Evolutionary conservation across 2,113 vertebrate species (phyloP).

Genomic region (Anarhynchus alexandrinus): DNA sequence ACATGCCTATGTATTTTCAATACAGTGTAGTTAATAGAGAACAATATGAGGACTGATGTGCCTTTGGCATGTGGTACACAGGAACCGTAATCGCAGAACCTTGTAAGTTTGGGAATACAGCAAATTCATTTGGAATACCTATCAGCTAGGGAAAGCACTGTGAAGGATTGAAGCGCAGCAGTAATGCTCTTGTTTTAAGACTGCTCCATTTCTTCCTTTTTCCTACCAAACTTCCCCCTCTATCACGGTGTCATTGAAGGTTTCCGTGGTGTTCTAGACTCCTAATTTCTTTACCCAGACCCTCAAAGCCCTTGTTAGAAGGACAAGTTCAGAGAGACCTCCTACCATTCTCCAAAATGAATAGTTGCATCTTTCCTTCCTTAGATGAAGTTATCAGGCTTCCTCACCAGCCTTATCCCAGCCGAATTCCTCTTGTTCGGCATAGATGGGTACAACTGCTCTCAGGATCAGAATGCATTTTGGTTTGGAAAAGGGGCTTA

Average conservation of each 20-base stretch:
- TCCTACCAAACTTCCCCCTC: background rate
- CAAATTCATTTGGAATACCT: background rate
- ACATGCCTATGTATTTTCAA: background rate
- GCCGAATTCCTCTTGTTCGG: background rate
- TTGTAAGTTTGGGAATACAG: background rate
- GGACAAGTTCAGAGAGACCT: background rate
- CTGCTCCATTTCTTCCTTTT: background rate
- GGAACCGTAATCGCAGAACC: rapidly evolving
- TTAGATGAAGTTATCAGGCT: background rate
- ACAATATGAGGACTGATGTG: background rate
- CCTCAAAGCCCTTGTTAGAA: background rate
- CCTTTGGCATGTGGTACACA: background rate
- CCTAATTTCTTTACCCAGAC: background rate
- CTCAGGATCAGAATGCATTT: background rate
- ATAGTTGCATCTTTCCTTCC: background rate
- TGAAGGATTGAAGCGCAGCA: background rate
- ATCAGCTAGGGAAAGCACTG: background rate
- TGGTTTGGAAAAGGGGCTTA: background rate
- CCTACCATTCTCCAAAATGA: background rate
- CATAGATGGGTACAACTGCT: background rate
- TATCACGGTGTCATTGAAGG: rapidly evolving
- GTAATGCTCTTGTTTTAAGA: background rate
- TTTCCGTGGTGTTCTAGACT: background rate
- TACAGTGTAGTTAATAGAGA: background rate
- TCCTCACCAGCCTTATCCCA: background rate